A percentile compares a stretch with the other conserved stretches of the same genome.
These are phyloP conservation scores for Trissolcus brochymenae DNA, from an alignment of 2,888 invertebrate genomes.

Conservation along the genomic window DNA sequence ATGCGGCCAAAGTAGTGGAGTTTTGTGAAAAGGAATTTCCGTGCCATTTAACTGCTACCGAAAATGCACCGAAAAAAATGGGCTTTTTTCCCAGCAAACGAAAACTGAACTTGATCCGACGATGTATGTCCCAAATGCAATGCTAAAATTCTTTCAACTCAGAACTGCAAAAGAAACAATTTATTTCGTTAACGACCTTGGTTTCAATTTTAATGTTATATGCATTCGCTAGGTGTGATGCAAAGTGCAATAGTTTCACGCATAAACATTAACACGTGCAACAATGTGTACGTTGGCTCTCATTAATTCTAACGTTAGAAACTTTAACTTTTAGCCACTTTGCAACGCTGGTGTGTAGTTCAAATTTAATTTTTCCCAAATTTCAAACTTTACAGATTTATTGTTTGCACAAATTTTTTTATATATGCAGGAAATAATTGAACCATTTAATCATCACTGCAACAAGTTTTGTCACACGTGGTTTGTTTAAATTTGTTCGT, in stretches of 20 bases:
- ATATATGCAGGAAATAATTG: no score
- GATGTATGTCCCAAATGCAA: constrained; percentile 13
- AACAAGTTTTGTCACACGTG: constrained; percentile 31
- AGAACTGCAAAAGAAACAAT: constrained; percentile 18
- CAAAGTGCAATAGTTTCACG: constrained; percentile 37
- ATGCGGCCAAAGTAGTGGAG: constrained; percentile 9
- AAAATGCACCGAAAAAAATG: background rate
- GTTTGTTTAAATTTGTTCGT: constrained; percentile 42
- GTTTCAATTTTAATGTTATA: constrained; percentile 24
- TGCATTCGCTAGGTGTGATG: constrained; percentile 18
- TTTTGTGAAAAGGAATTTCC: constrained; percentile 25
- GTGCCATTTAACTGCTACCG: constrained; percentile 15
- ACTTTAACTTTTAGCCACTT: constrained; percentile 6
- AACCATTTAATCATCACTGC: constrained; percentile 11
- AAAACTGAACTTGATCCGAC: background rate
- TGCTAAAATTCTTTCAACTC: constrained; percentile 17
- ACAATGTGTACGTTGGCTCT: constrained; percentile 12
- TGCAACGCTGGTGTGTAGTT: no score
- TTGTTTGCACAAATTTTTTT: no score
- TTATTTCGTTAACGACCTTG: constrained; percentile 43
- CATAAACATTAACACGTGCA: constrained; percentile 24
- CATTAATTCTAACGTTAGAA: constrained; percentile 27
- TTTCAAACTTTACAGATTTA: no score
- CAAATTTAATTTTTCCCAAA: no score
- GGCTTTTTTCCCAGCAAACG: background rate